Evolutionary conservation across 2,888 invertebrate species (phyloP).

Genomic region (Tachina fera): DNA sequence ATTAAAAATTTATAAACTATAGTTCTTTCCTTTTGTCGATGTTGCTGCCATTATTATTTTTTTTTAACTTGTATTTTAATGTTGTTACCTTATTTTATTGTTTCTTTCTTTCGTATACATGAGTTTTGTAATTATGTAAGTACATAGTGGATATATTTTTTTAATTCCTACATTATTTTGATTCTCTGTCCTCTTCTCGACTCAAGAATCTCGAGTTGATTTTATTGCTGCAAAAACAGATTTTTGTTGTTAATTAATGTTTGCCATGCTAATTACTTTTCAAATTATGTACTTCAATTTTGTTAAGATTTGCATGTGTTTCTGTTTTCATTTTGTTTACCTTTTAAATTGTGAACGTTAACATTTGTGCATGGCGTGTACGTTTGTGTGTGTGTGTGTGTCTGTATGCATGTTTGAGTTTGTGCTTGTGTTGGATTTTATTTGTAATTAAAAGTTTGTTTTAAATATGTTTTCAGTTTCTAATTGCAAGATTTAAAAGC

Average conservation of each 20-base stretch:
- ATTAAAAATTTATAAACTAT: not conserved
- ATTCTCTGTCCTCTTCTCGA: slow-evolving; percentile 35
- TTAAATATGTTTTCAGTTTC: slow-evolving; percentile 56
- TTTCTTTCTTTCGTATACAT: slow-evolving; percentile 1
- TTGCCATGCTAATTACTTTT: slow-evolving; percentile 71
- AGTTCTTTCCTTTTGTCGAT: not conserved
- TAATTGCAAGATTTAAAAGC: slow-evolving; percentile 15
- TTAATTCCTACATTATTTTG: not conserved
- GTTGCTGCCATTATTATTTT: slow-evolving; percentile 4
- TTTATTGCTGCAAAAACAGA: slow-evolving; percentile 26
- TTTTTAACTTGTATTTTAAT: not conserved
- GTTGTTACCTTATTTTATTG: not conserved
- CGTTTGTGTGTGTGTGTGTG: not conserved
- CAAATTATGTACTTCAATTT: slow-evolving; percentile 67
- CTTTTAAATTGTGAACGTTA: not conserved
- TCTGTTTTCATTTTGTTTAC: slow-evolving; percentile 23
- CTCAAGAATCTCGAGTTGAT: no score
- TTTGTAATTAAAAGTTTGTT: slow-evolving; percentile 52
- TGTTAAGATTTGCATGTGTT: slow-evolving; percentile 58
- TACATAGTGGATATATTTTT: not conserved
- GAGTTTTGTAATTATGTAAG: slow-evolving; percentile 17
- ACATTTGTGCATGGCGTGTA: not conserved
- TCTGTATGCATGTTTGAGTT: not conserved
- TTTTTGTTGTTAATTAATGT: slow-evolving; percentile 71
- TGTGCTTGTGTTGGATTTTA: not conserved